These are phyloP conservation scores for Turritopsis dohrnii DNA, from an alignment of 30 jellyfish, hydroid and myxozoan genomes.

Conservation along the genomic window DNA sequence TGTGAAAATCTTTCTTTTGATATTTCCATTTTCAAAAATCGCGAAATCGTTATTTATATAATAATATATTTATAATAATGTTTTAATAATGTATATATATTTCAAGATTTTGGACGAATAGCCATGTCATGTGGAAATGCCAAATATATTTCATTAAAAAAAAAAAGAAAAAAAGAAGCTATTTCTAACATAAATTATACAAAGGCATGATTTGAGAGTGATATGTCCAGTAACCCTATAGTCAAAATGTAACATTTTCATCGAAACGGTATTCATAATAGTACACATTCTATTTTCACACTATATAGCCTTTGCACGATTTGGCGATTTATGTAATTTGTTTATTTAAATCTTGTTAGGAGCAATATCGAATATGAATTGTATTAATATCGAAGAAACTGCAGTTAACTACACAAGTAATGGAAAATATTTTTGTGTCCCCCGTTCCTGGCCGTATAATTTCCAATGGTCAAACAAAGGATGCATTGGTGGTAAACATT, in stretches of 20 bases:
- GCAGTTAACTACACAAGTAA: background rate
- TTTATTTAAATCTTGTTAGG: background rate
- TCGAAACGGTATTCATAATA: no score
- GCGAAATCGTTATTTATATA: background rate
- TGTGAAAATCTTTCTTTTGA: background rate
- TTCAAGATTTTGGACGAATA: no score
- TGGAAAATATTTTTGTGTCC: background rate
- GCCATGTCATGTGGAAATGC: no score
- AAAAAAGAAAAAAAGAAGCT: no score
- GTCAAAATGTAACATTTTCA: no score
- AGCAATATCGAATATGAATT: background rate
- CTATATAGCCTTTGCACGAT: background rate
- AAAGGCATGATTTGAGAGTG: no score
- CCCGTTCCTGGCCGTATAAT: background rate
- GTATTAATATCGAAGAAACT: background rate
- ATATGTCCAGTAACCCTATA: no score
- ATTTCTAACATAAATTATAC: no score
- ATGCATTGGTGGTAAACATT: background rate
- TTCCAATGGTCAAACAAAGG: background rate
- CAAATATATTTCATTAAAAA: no score
- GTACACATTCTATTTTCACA: background rate
- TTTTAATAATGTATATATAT: no score
- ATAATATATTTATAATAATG: no score
- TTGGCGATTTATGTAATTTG: background rate
- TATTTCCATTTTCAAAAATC: background rate